Percentiles rank a stretch among this genome's conserved stretches.
phyloP scores from a whole-genome alignment of 2,888 invertebrate genomes.

The Chloroclysta siterata region DNA sequence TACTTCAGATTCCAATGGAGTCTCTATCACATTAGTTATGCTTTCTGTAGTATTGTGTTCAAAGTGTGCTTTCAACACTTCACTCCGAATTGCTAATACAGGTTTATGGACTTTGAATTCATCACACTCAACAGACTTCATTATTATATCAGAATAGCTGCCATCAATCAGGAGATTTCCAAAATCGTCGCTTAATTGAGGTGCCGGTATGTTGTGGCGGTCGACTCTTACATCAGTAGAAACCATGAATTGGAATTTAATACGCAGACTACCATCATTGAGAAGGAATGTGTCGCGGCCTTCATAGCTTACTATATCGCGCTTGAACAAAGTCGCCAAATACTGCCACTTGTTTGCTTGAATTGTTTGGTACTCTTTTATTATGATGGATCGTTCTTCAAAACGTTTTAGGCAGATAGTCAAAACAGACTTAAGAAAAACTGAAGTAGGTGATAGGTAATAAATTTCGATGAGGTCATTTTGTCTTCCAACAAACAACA shows the following conservation, averaged over 20 bases:
- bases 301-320: constrained; percentile 67
- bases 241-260: constrained; percentile 76
- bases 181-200: constrained; percentile 72
- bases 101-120: constrained; percentile 77
- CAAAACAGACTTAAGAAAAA: constrained; percentile 72
- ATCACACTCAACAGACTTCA: constrained; percentile 70
- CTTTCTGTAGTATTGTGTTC: constrained; percentile 77
- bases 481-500: constrained; percentile 72
- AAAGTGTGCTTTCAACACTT: constrained; percentile 76
- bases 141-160: constrained; percentile 72
- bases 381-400: constrained; percentile 74
- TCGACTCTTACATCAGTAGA: constrained; percentile 74
- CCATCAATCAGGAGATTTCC: constrained; percentile 71
- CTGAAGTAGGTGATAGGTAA: constrained; percentile 67
- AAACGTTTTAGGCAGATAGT: constrained; percentile 73
- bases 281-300: constrained; percentile 67
- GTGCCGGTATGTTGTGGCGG: constrained; percentile 59
- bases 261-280: constrained; percentile 70
- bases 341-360: constrained; percentile 79
- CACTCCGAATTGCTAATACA: constrained; percentile 73
- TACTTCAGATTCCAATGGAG: constrained; percentile 71
- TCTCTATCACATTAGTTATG: constrained; percentile 69
- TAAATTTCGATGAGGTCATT: constrained; percentile 77
- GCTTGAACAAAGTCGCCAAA: constrained; percentile 70
- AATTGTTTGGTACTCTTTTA: constrained; percentile 74